A percentile compares a stretch with the other conserved stretches of the same genome.
Evolutionary conservation across 2,888 invertebrate genomes (phyloP).

Genomic region (Ophioninae sp.): DNA sequence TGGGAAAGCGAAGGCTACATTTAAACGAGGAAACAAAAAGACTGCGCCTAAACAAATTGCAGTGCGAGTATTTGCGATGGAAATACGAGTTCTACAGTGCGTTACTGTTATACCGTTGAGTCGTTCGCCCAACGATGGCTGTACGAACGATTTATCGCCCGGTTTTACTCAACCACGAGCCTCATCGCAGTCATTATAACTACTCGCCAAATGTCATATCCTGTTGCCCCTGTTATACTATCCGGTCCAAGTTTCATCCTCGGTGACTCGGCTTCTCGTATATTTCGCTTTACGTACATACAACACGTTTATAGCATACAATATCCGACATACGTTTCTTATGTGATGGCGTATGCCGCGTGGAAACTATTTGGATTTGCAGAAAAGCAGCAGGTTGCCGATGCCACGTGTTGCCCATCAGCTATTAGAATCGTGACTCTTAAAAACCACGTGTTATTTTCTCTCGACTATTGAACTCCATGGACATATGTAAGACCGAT

Average conservation of each 20-base stretch:
- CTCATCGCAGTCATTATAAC: conserved; percentile 63
- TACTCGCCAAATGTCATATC: conserved; percentile 65
- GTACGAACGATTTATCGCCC: conserved; percentile 49
- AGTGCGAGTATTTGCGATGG: conserved; percentile 1
- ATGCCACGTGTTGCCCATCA: conserved; percentile 53
- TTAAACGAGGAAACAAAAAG: background rate
- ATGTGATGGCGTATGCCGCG: background rate
- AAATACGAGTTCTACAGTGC: conserved; percentile 16
- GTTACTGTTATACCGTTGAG: conserved; percentile 43
- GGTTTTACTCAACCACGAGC: conserved; percentile 14
- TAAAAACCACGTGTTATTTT: conserved; percentile 36
- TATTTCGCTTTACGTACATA: conserved; percentile 22
- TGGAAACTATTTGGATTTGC: conserved; percentile 28
- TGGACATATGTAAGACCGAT: background rate
- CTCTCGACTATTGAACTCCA: conserved; percentile 8
- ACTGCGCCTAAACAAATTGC: conserved; percentile 19
- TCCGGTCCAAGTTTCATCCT: conserved; percentile 22
- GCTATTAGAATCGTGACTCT: conserved; percentile 58
- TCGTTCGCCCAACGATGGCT: conserved; percentile 29
- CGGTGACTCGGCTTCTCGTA: conserved; percentile 57
- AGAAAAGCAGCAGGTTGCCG: conserved; percentile 50
- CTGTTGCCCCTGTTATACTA: conserved; percentile 32
- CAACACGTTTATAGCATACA: conserved; percentile 3
- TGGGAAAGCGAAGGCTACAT: background rate
- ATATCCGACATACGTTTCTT: conserved; percentile 47